Conservation (phyloP, 2,888 invertebrate species). For the Drosophila eohydei region DNA sequence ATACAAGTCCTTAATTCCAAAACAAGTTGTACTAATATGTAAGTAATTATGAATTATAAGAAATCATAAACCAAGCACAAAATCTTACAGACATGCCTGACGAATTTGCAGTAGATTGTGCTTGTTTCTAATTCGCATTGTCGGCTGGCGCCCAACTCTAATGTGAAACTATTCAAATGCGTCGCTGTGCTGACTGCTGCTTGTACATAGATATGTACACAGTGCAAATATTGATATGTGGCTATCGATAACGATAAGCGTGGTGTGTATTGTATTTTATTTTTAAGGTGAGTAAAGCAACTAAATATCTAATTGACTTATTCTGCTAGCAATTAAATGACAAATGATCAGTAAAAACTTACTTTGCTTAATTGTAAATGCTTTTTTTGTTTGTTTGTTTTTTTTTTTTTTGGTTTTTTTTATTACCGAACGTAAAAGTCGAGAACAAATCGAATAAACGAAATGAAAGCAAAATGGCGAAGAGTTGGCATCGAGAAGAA, state of each 20-base stretch:
- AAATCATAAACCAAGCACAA: neutral
- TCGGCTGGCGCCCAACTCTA: neutral
- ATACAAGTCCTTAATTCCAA: neutral
- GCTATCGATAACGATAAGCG: conserved; percentile 30
- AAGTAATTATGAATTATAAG: no score
- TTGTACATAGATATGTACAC: neutral
- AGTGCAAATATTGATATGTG: conserved; percentile 31
- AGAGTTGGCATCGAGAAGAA: conserved; percentile 60
- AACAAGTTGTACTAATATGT: neutral
- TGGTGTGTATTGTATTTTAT: conserved; percentile 9
- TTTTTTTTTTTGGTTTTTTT: conserved; percentile 12
- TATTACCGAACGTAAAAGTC: conserved; percentile 57
- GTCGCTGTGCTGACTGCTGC: conserved; percentile 17
- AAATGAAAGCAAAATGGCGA: conserved; percentile 66
- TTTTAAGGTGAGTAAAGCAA: conserved; percentile 37
- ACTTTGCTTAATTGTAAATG: conserved; percentile 80
- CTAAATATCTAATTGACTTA: conserved; percentile 37
- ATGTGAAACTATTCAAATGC: neutral
- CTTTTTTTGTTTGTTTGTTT: conserved; percentile 29
- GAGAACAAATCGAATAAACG: conserved; percentile 56
- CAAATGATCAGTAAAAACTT: conserved; percentile 61
- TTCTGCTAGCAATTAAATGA: conserved; percentile 50
- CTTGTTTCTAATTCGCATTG: neutral
- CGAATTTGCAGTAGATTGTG: neutral
- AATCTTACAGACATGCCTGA: neutral